Conservation (phyloP, 2,888 invertebrate species). For the Plutella xylostella region DNA sequence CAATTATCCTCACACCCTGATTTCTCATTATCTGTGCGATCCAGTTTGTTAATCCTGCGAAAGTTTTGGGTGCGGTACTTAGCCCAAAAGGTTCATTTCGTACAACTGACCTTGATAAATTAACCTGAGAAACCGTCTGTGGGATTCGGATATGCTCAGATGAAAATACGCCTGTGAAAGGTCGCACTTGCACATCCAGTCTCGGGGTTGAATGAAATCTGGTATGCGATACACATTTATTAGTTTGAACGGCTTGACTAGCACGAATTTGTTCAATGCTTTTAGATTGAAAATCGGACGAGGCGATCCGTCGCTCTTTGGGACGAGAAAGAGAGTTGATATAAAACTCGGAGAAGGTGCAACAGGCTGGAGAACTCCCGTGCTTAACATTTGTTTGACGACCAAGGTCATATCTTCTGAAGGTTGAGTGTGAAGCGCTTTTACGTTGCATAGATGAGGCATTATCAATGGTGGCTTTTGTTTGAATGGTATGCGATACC, state of each 20-base stretch:
- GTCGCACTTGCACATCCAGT: constrained; percentile 17
- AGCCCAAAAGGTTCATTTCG: background rate
- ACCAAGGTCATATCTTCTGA: constrained; percentile 12
- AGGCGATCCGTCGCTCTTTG: constrained; percentile 21
- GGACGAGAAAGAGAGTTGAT: constrained; percentile 20
- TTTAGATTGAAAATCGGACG: constrained; percentile 13
- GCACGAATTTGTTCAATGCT: constrained; percentile 19
- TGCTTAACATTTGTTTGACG: constrained; percentile 14
- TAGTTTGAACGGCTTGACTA: constrained; percentile 16
- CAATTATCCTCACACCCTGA: constrained; percentile 13
- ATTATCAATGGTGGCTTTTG: constrained; percentile 14
- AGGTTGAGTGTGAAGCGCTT: constrained; percentile 8
- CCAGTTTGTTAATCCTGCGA: constrained; percentile 12
- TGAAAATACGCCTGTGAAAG: constrained; percentile 8
- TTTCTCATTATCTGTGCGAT: constrained; percentile 12
- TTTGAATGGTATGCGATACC: constrained; percentile 18
- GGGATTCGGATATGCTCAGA: constrained; percentile 1
- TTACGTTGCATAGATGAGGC: constrained; percentile 1
- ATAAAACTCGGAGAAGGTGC: constrained; percentile 18
- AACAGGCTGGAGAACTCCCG: constrained; percentile 13
- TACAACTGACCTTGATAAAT: background rate
- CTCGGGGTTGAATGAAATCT: constrained; percentile 20
- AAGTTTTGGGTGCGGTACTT: background rate
- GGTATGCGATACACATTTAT: constrained; percentile 20
- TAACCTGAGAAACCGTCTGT: constrained; percentile 16